Evolutionary conservation across 2,888 invertebrate species (phyloP), one percentile per base, ranked within the genome.

Genomic region (Drosophila atripex): DNA sequence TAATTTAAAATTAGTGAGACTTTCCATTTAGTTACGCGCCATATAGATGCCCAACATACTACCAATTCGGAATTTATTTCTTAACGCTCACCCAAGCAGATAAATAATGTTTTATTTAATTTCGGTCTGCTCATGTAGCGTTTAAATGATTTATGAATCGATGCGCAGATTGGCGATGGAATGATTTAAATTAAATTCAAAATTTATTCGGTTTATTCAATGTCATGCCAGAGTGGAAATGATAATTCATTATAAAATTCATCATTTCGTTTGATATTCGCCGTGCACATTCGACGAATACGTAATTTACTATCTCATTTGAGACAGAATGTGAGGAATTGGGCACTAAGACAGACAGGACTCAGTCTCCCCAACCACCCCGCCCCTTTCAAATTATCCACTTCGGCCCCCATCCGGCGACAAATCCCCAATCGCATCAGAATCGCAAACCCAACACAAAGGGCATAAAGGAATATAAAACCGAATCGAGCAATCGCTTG

Each of bases 341-440:
- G 65, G n/a, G n/a, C 38, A 43, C 63, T 64, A 65, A 64, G 49
- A 63, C 54, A 28, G 25, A 9, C 23, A 3, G 30, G 11, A 28
- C 45, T 16, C 38, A 16, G 8, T 1, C 43, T 35, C 18, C 16
- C 9, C 39, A 3, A 14, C 16, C 39, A n/a, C 14, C 3, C 9
- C n/a, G n/a, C 30, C 23, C 30, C 39, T 30, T 38, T 28, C 35
- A 28, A 30, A 46, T 60, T 38, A 45, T 46, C 45, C 50, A 46
- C 50, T 45, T 16, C 41, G 23, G 14, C 18, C 18, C 5, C 14
- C 41, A n/a, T 32, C 38, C 53, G 35, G 32, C 46, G 50, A 51
- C 58, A 75, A 84, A 84, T 84, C 80, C 75, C 73, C 73, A 71
- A 86, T 53, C 70, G 75, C 63, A 76, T 66, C 56, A 59, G 64